phyloP scores from a whole-genome alignment of 2,113 vertebrate species.

The Triplophysa tibetana region DNA sequence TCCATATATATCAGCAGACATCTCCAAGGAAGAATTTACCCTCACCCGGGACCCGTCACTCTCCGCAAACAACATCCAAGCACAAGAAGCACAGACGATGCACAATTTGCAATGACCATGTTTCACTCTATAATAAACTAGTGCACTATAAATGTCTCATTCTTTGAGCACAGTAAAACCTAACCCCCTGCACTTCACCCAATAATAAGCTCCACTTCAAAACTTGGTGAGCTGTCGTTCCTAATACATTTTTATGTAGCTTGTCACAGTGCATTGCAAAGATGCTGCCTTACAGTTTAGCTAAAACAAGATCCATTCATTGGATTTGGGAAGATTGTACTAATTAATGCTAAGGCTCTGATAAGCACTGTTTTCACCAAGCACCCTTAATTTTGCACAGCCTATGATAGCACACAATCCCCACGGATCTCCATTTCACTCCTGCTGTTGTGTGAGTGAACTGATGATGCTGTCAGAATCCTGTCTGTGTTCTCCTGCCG shows the following conservation, averaged over 20 bases:
- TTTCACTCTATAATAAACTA: not conserved
- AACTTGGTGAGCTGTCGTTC: no score
- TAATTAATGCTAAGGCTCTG: not conserved
- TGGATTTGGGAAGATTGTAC: no score
- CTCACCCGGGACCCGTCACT: not conserved
- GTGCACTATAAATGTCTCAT: not conserved
- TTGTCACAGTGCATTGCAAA: no score
- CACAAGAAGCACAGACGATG: no score
- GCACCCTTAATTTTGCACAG: not conserved
- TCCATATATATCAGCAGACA: not conserved
- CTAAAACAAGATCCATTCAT: no score
- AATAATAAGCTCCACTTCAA: no score
- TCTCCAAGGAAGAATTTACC: not conserved
- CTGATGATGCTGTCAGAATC: slow-evolving; percentile 43
- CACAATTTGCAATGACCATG: not conserved
- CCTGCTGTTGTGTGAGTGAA: slow-evolving; percentile 20
- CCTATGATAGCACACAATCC: slow-evolving; percentile 1
- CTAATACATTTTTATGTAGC: no score
- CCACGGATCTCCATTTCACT: not conserved
- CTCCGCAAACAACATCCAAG: not conserved
- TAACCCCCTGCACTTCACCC: no score
- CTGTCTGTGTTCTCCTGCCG: slow-evolving; percentile 10
- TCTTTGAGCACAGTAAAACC: not conserved
- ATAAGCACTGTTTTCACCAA: not conserved
- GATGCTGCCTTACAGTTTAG: no score